phyloP scores from a whole-genome alignment of 2,888 invertebrate genomes.

The Monoplex corrugatus region DNA sequence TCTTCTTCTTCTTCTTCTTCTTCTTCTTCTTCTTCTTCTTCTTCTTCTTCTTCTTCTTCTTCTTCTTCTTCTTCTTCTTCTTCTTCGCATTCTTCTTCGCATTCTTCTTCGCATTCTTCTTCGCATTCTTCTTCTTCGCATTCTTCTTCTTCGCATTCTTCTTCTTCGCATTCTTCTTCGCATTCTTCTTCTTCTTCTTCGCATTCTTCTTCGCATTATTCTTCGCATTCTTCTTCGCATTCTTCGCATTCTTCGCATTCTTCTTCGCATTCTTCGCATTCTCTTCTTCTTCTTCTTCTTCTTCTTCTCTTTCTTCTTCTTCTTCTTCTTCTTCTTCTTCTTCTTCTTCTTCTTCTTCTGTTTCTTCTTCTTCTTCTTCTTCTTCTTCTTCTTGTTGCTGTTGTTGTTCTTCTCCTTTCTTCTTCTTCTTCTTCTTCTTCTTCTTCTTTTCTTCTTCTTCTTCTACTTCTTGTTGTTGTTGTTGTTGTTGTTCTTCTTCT shows the following conservation, averaged over 20 bases:
- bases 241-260: background rate
- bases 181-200: too few relatives aligned
- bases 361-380: background rate
- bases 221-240: background rate
- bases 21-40: background rate
- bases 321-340: background rate
- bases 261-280: constrained; percentile 31
- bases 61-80: background rate
- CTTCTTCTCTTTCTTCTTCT: background rate
- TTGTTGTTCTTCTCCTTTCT: background rate
- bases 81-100: background rate
- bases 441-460: background rate
- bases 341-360: constrained; percentile 31
- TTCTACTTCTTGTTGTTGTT: background rate
- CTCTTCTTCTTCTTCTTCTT: background rate
- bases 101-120: background rate
- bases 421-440: background rate
- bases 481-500: background rate
- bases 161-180: background rate
- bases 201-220: background rate
- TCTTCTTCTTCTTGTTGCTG: background rate
- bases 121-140: too few relatives aligned
- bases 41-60: background rate
- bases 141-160: background rate
- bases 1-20: constrained; percentile 35